Percentiles rank a stretch among this genome's conserved stretches.
These are phyloP conservation scores for Rhodinocichla rosea DNA, from an alignment of 2,113 vertebrate species.

Conservation along the genomic window DNA sequence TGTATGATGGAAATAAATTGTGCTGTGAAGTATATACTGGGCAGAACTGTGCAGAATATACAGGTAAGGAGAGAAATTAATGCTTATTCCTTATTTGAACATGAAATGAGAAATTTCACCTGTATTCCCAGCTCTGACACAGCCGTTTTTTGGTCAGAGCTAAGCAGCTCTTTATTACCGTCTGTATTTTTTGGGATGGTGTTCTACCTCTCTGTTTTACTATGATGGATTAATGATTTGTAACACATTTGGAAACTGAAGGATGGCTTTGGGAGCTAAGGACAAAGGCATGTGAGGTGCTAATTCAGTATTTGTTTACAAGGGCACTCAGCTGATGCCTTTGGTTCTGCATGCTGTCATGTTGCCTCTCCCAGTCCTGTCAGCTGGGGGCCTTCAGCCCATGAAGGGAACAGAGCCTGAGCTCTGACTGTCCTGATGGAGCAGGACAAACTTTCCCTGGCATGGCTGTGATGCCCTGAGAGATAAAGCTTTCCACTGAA, in stretches of 20 bases:
- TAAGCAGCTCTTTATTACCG: neutral
- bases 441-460: neutral
- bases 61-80: neutral
- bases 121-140: neutral
- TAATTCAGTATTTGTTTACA: neutral
- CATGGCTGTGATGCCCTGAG: neutral
- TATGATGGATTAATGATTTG: neutral
- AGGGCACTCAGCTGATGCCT: neutral
- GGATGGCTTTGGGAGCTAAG: neutral
- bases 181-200: neutral
- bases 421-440: neutral
- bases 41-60: neutral
- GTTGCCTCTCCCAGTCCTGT: neutral
- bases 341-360: neutral
- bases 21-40: neutral
- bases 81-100: neutral
- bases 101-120: neutral
- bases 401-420: neutral
- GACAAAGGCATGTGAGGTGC: accelerated
- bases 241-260: neutral
- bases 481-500: neutral
- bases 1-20: neutral
- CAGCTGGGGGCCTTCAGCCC: neutral
- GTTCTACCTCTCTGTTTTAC: neutral
- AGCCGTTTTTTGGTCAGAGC: neutral